Evolutionary conservation across 2,888 invertebrate species (phyloP).

Genomic region (Polydrusus cervinus): DNA sequence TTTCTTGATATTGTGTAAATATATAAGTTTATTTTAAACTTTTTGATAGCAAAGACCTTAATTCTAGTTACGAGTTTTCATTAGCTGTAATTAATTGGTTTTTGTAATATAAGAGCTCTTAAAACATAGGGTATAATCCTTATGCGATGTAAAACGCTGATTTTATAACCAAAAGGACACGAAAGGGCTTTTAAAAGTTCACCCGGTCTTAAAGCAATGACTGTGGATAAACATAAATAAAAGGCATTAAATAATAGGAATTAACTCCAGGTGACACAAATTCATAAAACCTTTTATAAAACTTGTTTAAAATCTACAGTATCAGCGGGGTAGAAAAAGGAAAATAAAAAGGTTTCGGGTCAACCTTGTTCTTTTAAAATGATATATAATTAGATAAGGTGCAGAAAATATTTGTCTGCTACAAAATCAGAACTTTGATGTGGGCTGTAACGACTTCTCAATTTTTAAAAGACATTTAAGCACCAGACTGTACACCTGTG

Average conservation of each 20-base stretch:
- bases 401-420: too few relatives aligned
- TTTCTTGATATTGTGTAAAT: too few relatives aligned
- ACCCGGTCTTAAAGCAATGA: not conserved
- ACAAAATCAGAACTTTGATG: too few relatives aligned
- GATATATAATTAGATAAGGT: too few relatives aligned
- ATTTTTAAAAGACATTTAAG: too few relatives aligned
- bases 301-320: too few relatives aligned
- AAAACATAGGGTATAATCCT: not conserved
- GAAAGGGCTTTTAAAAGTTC: conserved; percentile 2
- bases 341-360: too few relatives aligned
- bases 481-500: too few relatives aligned
- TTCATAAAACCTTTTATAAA: not conserved
- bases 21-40: too few relatives aligned
- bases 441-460: too few relatives aligned
- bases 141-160: not conserved
- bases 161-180: not conserved
- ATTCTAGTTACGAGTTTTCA: not conserved
- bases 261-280: not conserved
- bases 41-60: not conserved
- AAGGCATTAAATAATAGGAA: not conserved
- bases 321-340: too few relatives aligned
- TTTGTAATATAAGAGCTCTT: not conserved
- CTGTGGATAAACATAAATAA: not conserved
- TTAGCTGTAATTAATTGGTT: conserved; percentile 6
- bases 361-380: too few relatives aligned